Base-by-base conservation (phyloP, 1,140 invertebrate genomes). In the Anastrepha ludens region DNA sequence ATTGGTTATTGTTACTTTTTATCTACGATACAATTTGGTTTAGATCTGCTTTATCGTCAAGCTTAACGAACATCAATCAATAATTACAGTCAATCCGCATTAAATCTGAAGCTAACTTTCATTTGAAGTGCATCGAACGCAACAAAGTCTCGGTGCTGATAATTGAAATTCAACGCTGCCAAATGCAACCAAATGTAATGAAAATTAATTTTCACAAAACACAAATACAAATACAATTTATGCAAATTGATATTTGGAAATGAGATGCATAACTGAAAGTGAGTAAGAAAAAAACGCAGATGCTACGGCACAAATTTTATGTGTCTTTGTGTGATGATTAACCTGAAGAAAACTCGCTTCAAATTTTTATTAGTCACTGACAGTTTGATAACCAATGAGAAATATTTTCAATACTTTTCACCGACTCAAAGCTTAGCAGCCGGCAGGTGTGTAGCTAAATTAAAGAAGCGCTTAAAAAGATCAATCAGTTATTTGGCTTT, bases 391-490 rank as follows among this genome's bases (percentile, higher is more conserved):
- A 50, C 8, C 47, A 81, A 55, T 81, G 47, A 81, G n/a, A 50
- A 81, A 81, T 81, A 62, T 62, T 17, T 17, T 62, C 3, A 9
- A 81, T 55, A n/a, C 20, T 20, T 81, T 81, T 55, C 74, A 62
- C 60, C 8, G 5, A 58, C 47, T 55, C 17, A 41, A 74, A 47
- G 15, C 3, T 74, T 50, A 47, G 44, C 44, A 7, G 15, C 17
- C 11, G 1, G n/a, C 44, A 81, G 74, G 74, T 55, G 74, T 55
- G 39, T 47, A 8, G 4, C 47, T 58, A 81, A 81, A 81, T 81
- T 81, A n/a, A 81, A 81, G 74, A 55, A 81, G 74, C 5, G 74
- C 50, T 55, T 81, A 55, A 81, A 11, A 81, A 55, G 44, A 81
- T 81, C 41, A 81, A 81, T 50, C 47, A n/a, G 8, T 17, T 47